Conservation (phyloP, 2,888 invertebrate species). For the Athalia circularis region DNA sequence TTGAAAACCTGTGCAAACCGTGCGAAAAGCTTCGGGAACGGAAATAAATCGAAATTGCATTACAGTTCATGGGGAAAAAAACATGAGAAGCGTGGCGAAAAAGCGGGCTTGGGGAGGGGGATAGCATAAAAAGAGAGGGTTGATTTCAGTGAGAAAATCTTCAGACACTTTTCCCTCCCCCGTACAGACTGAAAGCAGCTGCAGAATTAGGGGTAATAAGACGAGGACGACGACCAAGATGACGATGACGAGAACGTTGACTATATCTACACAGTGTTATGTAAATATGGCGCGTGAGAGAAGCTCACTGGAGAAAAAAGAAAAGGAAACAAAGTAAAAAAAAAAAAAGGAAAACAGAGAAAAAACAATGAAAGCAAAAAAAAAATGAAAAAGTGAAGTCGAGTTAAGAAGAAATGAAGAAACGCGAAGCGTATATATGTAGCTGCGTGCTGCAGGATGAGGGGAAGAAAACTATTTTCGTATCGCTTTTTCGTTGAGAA, state of each 20-base stretch:
- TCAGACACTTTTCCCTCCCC: not conserved
- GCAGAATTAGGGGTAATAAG: not conserved
- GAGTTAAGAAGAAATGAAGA: conserved; percentile 44
- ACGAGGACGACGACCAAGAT: not conserved
- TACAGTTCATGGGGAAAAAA: not conserved
- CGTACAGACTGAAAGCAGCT: not conserved
- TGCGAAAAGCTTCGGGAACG: not conserved
- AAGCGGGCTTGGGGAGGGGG: too few relatives aligned
- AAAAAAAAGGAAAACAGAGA: too few relatives aligned
- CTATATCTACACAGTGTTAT: conserved; percentile 11
- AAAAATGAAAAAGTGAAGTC: not conserved
- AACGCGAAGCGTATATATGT: not conserved
- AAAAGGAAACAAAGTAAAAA: not conserved
- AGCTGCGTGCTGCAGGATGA: conserved; percentile 10
- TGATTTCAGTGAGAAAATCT: conserved; percentile 21
- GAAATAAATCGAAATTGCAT: conserved; percentile 28
- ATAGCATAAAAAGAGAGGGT: conserved; percentile 6
- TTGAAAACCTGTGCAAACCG: conserved; percentile 13
- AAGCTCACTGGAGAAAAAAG: not conserved
- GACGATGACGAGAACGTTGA: not conserved
- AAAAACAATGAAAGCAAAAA: too few relatives aligned
- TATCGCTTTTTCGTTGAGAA: conserved; percentile 60
- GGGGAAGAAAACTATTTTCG: conserved; percentile 62
- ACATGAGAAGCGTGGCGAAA: too few relatives aligned
- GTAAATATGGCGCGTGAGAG: conserved; percentile 30